Conservation (phyloP, 2,888 invertebrate genomes). For the Nineta flava region DNA sequence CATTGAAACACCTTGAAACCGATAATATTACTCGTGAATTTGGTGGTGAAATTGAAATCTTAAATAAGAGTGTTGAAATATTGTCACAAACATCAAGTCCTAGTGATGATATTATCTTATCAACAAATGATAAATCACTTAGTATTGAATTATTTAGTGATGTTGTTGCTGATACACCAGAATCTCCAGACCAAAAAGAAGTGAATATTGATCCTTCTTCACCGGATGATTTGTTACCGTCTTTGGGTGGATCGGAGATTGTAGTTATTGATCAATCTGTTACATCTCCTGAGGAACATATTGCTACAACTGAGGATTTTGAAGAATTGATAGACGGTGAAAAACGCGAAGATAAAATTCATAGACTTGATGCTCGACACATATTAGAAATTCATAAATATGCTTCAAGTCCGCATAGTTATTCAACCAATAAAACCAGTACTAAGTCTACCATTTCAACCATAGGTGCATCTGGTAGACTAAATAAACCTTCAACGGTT, state of each 20-base stretch:
- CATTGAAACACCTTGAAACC: conserved; percentile 26
- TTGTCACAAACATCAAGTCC: conserved; percentile 25
- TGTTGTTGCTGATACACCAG: conserved; percentile 31
- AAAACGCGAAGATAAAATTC: conserved; percentile 33
- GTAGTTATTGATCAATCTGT: conserved; percentile 42
- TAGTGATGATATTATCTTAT: conserved; percentile 21
- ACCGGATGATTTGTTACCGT: conserved; percentile 28
- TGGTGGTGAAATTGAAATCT: conserved; percentile 19
- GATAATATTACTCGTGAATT: conserved; percentile 23
- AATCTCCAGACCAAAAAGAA: conserved; percentile 36
- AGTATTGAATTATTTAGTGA: conserved; percentile 16
- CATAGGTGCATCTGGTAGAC: neutral
- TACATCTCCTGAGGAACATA: conserved; percentile 40
- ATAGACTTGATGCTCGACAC: conserved; percentile 23
- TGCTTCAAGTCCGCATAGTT: conserved; percentile 8
- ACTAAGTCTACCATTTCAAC: neutral
- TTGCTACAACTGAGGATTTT: conserved; percentile 48
- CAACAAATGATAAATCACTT: conserved; percentile 18
- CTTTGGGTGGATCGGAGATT: conserved; percentile 39
- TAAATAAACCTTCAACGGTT: neutral
- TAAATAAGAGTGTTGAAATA: conserved; percentile 19
- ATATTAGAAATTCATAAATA: conserved; percentile 26
- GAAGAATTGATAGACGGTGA: conserved; percentile 48
- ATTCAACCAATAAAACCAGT: neutral
- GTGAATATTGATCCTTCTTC: conserved; percentile 26